Conservation (phyloP, 2,113 vertebrate species). For the Prochilodus magdalenae region DNA sequence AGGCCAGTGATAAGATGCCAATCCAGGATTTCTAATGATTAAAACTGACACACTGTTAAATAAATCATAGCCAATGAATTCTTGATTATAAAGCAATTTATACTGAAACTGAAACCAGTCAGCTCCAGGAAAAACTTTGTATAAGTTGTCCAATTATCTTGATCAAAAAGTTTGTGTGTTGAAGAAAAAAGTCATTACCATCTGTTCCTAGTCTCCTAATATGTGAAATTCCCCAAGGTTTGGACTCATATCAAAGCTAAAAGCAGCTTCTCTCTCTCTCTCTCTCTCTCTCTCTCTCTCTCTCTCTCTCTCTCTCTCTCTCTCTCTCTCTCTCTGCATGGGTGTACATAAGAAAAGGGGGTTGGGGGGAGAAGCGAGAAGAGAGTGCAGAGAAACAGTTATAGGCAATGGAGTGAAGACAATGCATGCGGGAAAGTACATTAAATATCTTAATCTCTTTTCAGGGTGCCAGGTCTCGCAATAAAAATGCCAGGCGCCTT, state of each 20-base stretch:
- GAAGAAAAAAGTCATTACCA: slow-evolving; percentile 70
- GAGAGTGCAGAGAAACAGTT: slow-evolving; percentile 63
- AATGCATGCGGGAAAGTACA: slow-evolving; percentile 71
- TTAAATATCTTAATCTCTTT: slow-evolving; percentile 76
- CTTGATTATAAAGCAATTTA: slow-evolving; percentile 65
- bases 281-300: slow-evolving; percentile 26
- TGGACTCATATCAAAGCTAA: slow-evolving; percentile 72
- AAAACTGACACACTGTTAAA: slow-evolving; percentile 58
- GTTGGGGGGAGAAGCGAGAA: slow-evolving; percentile 51
- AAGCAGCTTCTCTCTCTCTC: slow-evolving; percentile 55
- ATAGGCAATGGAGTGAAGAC: slow-evolving; percentile 76
- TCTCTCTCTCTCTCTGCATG: slow-evolving; percentile 58
- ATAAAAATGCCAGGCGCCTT: slow-evolving; percentile 72
- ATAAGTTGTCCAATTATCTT: slow-evolving; percentile 77
- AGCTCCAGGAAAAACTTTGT: slow-evolving; percentile 65
- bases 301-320: slow-evolving; percentile 9
- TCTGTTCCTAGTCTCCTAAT: slow-evolving; percentile 73
- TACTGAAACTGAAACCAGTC: slow-evolving; percentile 42
- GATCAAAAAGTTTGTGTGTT: slow-evolving; percentile 75
- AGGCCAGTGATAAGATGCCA: slow-evolving; percentile 30
- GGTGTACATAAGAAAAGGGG: slow-evolving; percentile 58
- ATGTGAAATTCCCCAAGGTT: slow-evolving; percentile 73
- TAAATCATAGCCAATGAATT: slow-evolving; percentile 65
- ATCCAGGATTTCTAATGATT: slow-evolving; percentile 42
- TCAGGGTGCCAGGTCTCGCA: slow-evolving; percentile 60